Conservation (phyloP, 2,113 vertebrate genomes). For the Amazona guildingii region DNA sequence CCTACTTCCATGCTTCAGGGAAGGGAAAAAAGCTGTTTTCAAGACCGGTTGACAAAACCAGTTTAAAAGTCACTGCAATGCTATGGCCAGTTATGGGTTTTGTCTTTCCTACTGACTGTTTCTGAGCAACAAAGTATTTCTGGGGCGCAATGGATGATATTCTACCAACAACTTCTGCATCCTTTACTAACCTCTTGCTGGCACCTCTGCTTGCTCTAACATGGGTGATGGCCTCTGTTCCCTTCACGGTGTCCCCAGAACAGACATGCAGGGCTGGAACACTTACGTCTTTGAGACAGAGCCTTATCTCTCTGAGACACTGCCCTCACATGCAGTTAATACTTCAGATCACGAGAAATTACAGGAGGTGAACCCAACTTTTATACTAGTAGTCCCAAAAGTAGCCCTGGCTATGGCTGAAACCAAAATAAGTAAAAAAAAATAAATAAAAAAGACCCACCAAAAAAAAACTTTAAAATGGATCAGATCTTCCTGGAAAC, state of each 20-base stretch:
- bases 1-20: background rate
- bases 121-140: background rate
- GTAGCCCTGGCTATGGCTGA: background rate
- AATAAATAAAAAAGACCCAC: no score
- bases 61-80: background rate
- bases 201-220: background rate
- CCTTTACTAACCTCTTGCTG: background rate
- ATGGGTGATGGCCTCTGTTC: background rate
- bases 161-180: background rate
- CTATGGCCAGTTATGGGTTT: background rate
- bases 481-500: background rate
- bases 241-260: rapidly evolving
- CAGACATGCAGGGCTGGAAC: background rate
- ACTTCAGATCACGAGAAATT: background rate
- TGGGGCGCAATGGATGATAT: rapidly evolving
- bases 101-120: background rate
- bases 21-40: background rate
- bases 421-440: background rate
- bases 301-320: background rate
- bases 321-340: rapidly evolving
- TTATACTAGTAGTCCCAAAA: background rate
- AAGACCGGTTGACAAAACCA: background rate
- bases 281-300: background rate
- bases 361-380: background rate
- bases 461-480: background rate